Conservation (phyloP, 2,113 vertebrate species). For the Eidolon helvum region DNA sequence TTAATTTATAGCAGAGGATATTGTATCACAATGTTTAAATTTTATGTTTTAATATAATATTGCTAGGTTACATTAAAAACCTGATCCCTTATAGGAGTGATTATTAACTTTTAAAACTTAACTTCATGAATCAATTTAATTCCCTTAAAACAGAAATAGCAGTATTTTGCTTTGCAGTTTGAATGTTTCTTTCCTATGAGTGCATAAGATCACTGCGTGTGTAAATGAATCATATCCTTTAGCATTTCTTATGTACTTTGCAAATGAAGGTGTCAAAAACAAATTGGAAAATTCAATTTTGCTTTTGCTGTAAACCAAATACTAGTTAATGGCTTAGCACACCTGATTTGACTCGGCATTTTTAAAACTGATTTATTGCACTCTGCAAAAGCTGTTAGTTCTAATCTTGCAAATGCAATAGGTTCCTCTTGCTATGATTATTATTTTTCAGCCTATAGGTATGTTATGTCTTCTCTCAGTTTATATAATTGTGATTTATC, state of each 20-base stretch:
- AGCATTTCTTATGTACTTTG: conserved; percentile 32
- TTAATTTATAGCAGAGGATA: background rate
- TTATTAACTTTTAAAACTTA: background rate
- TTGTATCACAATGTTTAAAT: background rate
- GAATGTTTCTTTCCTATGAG: conserved; percentile 28
- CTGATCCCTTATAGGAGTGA: background rate
- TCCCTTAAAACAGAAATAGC: background rate
- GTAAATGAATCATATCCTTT: background rate
- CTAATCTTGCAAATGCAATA: conserved; percentile 79
- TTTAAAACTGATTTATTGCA: conserved; percentile 80
- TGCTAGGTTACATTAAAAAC: background rate
- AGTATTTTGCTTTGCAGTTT: conserved; percentile 21
- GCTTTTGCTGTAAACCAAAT: conserved; percentile 80
- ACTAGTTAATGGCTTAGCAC: conserved; percentile 75
- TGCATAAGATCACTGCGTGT: background rate
- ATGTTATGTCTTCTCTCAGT: conserved; percentile 61
- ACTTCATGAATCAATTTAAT: background rate
- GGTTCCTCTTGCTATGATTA: conserved; percentile 71
- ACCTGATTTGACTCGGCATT: conserved; percentile 77
- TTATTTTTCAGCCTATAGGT: conserved; percentile 72
- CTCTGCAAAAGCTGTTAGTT: conserved; percentile 79
- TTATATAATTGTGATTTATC: conserved; percentile 76
- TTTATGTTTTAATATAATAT: background rate
- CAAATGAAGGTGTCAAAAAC: conserved; percentile 69
- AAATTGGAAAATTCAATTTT: conserved; percentile 73